These are phyloP conservation scores for Alethe diademata DNA, from an alignment of 2,113 vertebrate species.

Conservation along the genomic window DNA sequence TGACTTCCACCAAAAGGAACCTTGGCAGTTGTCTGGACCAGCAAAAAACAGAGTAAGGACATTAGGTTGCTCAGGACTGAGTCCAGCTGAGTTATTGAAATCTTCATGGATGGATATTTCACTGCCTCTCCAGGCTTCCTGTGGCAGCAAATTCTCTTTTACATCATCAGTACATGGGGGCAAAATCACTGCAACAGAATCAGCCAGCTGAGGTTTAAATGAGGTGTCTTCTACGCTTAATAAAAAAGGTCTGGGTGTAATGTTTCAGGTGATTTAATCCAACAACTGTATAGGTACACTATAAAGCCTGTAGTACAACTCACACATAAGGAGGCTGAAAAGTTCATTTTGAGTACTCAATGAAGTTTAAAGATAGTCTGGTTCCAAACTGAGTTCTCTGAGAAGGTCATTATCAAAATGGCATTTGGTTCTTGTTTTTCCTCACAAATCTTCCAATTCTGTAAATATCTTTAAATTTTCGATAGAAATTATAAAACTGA, in stretches of 20 bases:
- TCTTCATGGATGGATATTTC: neutral
- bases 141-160: neutral
- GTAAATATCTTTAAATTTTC: neutral
- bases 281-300: neutral
- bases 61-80: neutral
- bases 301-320: neutral
- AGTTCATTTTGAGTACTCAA: neutral
- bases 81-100: neutral
- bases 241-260: neutral
- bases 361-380: neutral
- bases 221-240: neutral
- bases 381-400: neutral
- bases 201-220: neutral
- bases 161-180: neutral
- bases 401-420: neutral
- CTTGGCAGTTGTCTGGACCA: neutral
- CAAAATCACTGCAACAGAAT: neutral
- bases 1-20: neutral
- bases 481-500: neutral
- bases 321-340: neutral
- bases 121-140: neutral
- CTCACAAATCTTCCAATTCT: neutral
- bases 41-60: neutral
- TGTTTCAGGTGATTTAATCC: neutral
- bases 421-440: neutral